A percentile compares a stretch with the other conserved stretches of the same genome.
Conservation (phyloP, 2,113 vertebrate species). For the Leptodactylus fuscus region DNA sequence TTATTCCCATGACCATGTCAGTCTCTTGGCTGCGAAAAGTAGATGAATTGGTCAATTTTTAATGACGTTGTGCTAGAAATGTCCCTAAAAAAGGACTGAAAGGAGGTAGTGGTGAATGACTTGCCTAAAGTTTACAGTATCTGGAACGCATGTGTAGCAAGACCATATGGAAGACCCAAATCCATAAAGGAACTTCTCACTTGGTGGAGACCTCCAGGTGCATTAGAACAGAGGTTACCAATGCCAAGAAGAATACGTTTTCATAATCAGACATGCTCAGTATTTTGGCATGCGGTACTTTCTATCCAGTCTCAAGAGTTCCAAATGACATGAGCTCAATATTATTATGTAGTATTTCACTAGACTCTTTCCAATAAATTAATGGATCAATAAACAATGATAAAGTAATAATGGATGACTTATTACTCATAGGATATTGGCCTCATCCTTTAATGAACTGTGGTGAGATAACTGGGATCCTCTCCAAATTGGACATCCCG, state of each 20-base stretch:
- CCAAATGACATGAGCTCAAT: background rate
- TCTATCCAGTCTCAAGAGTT: background rate
- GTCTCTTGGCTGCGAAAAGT: too few relatives aligned
- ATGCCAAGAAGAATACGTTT: background rate
- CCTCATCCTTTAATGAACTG: background rate
- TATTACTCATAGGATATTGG: conserved; percentile 31
- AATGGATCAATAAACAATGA: conserved; percentile 25
- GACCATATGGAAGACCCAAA: background rate
- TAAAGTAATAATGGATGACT: conserved; percentile 16
- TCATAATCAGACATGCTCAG: background rate
- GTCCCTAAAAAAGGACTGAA: too few relatives aligned
- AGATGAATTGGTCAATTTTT: too few relatives aligned
- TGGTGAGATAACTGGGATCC: conserved; percentile 43
- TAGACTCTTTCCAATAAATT: background rate
- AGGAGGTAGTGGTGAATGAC: too few relatives aligned
- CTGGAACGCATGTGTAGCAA: too few relatives aligned
- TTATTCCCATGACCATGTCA: too few relatives aligned
- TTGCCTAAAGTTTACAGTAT: too few relatives aligned
- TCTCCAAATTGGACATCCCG: conserved; percentile 46
- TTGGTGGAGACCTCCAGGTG: background rate
- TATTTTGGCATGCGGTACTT: background rate
- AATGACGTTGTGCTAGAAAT: too few relatives aligned
- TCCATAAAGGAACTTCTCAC: background rate
- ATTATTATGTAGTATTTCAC: background rate
- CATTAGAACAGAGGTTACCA: background rate